phyloP scores from a whole-genome alignment of 2,797 vertebrate species.

The Alcedo atthis region DNA sequence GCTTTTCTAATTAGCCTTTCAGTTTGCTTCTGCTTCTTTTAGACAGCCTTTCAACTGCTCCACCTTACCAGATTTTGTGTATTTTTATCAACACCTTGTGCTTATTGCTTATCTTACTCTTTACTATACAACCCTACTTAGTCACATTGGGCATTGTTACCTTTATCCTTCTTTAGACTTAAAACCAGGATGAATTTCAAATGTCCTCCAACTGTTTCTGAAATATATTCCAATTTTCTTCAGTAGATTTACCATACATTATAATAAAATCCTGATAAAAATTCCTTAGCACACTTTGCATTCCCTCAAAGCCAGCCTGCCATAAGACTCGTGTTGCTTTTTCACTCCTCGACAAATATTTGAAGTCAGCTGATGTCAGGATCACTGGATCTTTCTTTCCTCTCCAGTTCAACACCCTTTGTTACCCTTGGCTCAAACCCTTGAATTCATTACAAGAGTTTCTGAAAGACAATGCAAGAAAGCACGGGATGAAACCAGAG shows the following conservation, averaged over 20 bases:
- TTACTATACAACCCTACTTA: conserved; percentile 61
- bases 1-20: conserved; percentile 46
- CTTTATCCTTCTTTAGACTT: conserved; percentile 70
- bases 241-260: conserved; percentile 63
- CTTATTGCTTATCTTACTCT: conserved; percentile 51
- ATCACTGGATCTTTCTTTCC: conserved; percentile 30
- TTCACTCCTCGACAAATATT: conserved; percentile 56
- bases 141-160: conserved; percentile 61
- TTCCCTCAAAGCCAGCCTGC: conserved; percentile 49
- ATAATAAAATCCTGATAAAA: conserved; percentile 69
- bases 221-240: conserved; percentile 70
- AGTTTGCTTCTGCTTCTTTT: conserved; percentile 28
- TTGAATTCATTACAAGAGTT: conserved; percentile 44
- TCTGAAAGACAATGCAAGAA: conserved; percentile 59
- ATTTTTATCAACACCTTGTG: conserved; percentile 51
- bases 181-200: conserved; percentile 70
- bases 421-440: conserved; percentile 34
- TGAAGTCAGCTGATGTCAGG: conserved; percentile 30
- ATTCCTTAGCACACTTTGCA: conserved; percentile 31
- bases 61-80: conserved; percentile 22
- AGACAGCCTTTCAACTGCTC: not conserved
- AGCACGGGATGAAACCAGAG: not conserved
- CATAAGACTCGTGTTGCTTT: not conserved
- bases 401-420: conserved; percentile 47
- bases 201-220: conserved; percentile 66